A percentile compares a stretch with the other conserved stretches of the same genome.
Conservation (phyloP, 2,113 vertebrate genomes). For the Grammomys dolichurus region DNA sequence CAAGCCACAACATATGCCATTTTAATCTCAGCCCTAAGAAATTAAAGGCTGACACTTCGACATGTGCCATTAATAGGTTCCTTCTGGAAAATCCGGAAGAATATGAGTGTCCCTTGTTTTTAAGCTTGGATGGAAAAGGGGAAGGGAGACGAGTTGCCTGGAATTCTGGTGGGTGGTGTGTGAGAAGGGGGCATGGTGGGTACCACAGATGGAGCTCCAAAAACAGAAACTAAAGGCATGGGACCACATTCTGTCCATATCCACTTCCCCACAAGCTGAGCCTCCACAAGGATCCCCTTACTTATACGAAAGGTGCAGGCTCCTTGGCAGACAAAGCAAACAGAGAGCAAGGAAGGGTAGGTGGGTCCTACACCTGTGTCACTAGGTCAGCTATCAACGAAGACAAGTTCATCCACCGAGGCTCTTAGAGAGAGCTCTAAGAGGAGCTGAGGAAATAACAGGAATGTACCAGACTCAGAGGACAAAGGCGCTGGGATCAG, state of each 20-base stretch:
- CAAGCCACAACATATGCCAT: neutral
- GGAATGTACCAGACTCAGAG: neutral
- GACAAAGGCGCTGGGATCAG: neutral
- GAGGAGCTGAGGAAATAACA: neutral
- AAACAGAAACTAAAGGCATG: neutral
- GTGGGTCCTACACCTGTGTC: too few species aligned
- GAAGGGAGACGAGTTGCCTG: rapidly evolving
- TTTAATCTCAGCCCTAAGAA: neutral
- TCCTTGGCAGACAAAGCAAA: rapidly evolving
- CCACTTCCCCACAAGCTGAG: neutral
- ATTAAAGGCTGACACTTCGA: slow-evolving; percentile 5
- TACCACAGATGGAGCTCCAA: neutral
- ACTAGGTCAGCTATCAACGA: rapidly evolving
- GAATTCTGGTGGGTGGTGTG: rapidly evolving
- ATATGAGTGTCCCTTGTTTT: neutral
- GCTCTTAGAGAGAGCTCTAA: neutral
- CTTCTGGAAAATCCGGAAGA: neutral
- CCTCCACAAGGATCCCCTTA: neutral
- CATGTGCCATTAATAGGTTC: neutral
- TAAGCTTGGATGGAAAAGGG: too few species aligned
- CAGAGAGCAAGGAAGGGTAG: neutral
- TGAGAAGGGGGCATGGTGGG: rapidly evolving
- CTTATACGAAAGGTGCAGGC: neutral
- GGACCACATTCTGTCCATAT: rapidly evolving
- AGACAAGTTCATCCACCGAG: neutral